phyloP scores from a whole-genome alignment of 2,888 invertebrate genomes.

The Calliscelio sp. region DNA sequence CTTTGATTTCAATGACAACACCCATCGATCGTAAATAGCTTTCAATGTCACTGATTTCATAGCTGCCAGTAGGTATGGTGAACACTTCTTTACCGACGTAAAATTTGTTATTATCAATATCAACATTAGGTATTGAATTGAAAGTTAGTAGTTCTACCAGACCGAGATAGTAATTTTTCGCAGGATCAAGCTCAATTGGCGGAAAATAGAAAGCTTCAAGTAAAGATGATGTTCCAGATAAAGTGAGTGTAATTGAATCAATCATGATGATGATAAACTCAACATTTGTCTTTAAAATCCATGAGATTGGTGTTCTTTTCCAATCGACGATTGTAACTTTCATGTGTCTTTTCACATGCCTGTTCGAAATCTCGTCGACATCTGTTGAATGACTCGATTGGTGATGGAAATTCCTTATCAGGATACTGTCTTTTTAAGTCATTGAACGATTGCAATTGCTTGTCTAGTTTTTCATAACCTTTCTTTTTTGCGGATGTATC shows the following conservation, averaged over 20 bases:
- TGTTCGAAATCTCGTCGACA: constrained; percentile 23
- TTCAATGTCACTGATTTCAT: constrained; percentile 80
- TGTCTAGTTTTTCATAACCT: constrained; percentile 10
- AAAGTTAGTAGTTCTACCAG: constrained; percentile 80
- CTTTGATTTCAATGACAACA: constrained; percentile 6
- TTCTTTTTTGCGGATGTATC: neutral
- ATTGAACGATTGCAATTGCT: neutral
- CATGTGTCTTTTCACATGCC: constrained; percentile 14
- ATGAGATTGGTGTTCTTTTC: neutral
- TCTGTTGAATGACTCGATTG: constrained; percentile 26
- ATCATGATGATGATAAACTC: constrained; percentile 23
- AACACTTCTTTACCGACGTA: constrained; percentile 72
- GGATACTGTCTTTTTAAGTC: constrained; percentile 19
- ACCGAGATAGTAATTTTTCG: constrained; percentile 77
- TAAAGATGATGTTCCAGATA: constrained; percentile 23
- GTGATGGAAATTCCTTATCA: constrained; percentile 24
- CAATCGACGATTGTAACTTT: neutral
- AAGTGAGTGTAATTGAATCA: constrained; percentile 71
- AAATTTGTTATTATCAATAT: constrained; percentile 80
- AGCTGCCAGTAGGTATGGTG: constrained; percentile 79
- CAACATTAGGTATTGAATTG: constrained; percentile 81
- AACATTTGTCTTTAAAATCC: neutral
- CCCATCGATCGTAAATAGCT: constrained; percentile 59
- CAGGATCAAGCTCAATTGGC: constrained; percentile 67
- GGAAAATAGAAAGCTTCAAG: constrained; percentile 38